Evolutionary conservation across 1,140 invertebrate genomes (phyloP), one percentile per base, ranked within the genome.

Genomic region (Bilobella aurantiaca): DNA sequence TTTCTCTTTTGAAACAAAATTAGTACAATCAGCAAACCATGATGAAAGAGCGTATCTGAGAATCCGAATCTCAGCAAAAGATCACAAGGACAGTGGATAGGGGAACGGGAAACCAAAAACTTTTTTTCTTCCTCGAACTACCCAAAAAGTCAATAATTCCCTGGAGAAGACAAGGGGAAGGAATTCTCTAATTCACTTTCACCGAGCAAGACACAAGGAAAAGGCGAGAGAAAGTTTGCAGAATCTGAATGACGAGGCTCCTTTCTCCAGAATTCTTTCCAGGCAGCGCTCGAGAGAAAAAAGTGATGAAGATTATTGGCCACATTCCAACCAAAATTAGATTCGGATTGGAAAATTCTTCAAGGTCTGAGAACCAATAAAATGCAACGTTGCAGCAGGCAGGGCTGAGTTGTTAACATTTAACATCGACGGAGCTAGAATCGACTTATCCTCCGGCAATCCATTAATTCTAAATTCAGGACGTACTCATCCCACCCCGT

Each of bases 21-120:
- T 64, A 64, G 62, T 64, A 34, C 46, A 64, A 49, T 64, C 62
- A 64, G 62, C 62, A 64, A 57, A 56, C 23, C 62, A 64, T 64
- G 49, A 64, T 34, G 62, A 30, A 23, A 31, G 25, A 14, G 32
- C 37, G 16, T 2, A 21, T 42, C 37, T 42, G 8, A 8, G 12
- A 12, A 53, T 53, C 49, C 49, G 34, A 53, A 14, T 53, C 49
- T 53, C 49, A 47, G 5, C 28, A 5, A n/a, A 28, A 31, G 37
- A 37, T 32, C 28, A 61, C 30, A 28, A 23, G 27, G 58, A 34
- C n/a, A 32, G n/a, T n/a, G n/a, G n/a, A n/a, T n/a, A n/a, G n/a
- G n/a, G n/a, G n/a, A n/a, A n/a, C n/a, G n/a, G n/a, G n/a, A n/a
- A n/a, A n/a, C n/a, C n/a, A n/a, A n/a, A 61, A 61, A 61, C 8